These are phyloP conservation scores for Brenthis ino DNA, from an alignment of 2,888 invertebrate genomes.

Conservation along the genomic window DNA sequence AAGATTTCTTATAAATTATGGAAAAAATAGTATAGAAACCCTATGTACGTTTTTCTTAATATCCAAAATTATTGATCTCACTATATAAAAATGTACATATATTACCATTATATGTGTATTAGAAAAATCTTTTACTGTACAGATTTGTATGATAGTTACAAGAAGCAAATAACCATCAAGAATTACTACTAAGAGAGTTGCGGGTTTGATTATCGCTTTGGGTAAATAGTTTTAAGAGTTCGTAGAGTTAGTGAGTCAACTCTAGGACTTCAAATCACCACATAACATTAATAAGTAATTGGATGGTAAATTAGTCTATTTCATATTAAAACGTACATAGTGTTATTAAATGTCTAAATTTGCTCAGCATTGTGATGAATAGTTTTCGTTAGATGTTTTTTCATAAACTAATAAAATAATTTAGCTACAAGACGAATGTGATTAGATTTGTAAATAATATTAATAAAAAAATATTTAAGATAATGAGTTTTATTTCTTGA, in stretches of 20 bases:
- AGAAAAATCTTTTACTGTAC: too few relatives aligned
- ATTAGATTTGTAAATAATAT: constrained; percentile 81
- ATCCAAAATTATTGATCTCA: not conserved
- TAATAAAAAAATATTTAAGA: constrained; percentile 62
- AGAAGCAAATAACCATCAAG: too few relatives aligned
- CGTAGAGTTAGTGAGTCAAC: too few relatives aligned
- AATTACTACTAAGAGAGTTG: too few relatives aligned
- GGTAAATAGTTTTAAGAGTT: too few relatives aligned
- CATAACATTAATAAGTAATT: too few relatives aligned
- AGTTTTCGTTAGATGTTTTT: constrained; percentile 54
- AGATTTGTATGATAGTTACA: too few relatives aligned
- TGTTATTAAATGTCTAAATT: constrained; percentile 42
- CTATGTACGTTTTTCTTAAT: constrained; percentile 6
- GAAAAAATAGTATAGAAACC: not conserved
- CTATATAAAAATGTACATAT: not conserved
- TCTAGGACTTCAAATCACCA: too few relatives aligned
- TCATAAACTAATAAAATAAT: constrained; percentile 58
- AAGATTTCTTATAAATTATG: not conserved
- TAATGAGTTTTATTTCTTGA: constrained; percentile 38
- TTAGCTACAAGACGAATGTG: constrained; percentile 76
- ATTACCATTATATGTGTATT: too few relatives aligned
- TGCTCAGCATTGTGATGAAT: constrained; percentile 55
- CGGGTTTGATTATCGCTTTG: too few relatives aligned
- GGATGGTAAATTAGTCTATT: not conserved
- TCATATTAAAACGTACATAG: constrained; percentile 40